A percentile compares a stretch with the other conserved stretches of the same genome.
These are phyloP conservation scores for Callithrix jacchus DNA, from an alignment of 2,113 vertebrate genomes.

Conservation along the genomic window DNA sequence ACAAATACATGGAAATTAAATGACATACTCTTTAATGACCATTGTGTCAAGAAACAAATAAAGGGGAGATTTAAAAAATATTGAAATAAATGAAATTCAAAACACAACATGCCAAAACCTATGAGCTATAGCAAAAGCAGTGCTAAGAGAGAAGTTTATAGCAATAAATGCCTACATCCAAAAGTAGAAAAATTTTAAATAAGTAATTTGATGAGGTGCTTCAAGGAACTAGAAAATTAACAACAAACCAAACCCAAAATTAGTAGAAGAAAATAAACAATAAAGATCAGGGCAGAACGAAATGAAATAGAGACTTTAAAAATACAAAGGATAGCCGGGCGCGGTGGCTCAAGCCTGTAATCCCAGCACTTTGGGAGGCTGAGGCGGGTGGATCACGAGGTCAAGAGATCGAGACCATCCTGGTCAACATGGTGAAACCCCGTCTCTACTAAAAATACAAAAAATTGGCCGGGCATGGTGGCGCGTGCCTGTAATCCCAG, in stretches of 20 bases:
- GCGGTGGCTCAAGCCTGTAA: too few relatives aligned
- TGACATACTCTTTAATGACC: background rate
- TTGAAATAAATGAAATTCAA: background rate
- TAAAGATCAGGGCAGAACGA: background rate
- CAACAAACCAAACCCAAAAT: background rate
- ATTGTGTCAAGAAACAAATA: background rate
- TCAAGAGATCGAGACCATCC: too few relatives aligned
- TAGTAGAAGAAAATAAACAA: background rate
- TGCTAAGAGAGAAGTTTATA: background rate
- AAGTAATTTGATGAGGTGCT: background rate
- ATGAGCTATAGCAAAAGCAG: background rate
- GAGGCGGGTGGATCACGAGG: too few relatives aligned
- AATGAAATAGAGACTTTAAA: background rate
- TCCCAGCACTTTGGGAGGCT: too few relatives aligned
- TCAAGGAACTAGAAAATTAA: background rate
- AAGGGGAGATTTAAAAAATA: background rate
- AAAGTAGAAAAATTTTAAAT: background rate
- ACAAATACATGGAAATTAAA: background rate
- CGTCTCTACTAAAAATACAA: too few relatives aligned
- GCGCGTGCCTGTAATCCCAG: too few relatives aligned
- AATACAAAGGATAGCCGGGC: background rate
- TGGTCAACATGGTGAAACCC: too few relatives aligned
- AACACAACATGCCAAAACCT: background rate
- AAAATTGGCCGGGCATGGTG: too few relatives aligned
- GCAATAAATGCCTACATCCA: background rate